Percentiles rank a stretch among this genome's conserved stretches.
Evolutionary conservation across 2,888 invertebrate species (phyloP).

Genomic region (Rhogogaster chlorosoma): DNA sequence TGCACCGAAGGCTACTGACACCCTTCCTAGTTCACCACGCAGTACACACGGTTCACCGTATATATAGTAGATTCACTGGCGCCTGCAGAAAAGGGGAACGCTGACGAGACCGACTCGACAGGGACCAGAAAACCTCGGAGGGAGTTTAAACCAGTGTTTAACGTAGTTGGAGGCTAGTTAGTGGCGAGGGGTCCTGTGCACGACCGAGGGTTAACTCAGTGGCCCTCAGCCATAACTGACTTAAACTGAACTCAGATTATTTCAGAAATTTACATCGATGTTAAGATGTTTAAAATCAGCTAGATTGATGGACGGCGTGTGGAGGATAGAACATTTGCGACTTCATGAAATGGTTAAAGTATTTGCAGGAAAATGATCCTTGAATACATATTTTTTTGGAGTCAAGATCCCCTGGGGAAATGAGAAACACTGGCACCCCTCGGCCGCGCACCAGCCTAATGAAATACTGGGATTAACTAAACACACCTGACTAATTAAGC

Average conservation of each 20-base stretch:
- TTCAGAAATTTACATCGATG: neutral
- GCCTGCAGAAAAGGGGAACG: conserved; percentile 25
- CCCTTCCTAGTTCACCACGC: neutral
- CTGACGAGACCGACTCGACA: conserved; percentile 39
- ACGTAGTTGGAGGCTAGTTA: conserved; percentile 73
- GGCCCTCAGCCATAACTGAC: conserved; percentile 61
- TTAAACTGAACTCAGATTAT: neutral
- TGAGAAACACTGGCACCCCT: conserved; percentile 65
- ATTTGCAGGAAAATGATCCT: neutral
- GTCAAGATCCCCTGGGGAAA: neutral
- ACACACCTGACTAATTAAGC: conserved; percentile 74
- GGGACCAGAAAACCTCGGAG: conserved; percentile 53
- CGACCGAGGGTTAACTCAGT: conserved; percentile 62
- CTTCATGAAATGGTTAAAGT: neutral
- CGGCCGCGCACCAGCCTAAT: conserved; percentile 63
- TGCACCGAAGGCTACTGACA: conserved; percentile 17
- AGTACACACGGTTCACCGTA: conserved; percentile 2
- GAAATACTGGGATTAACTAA: conserved; percentile 73
- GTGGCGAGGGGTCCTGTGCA: conserved; percentile 62
- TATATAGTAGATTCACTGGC: neutral
- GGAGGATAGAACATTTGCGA: neutral
- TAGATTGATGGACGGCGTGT: neutral
- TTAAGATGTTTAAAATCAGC: neutral
- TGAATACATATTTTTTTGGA: neutral
- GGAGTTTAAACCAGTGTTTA: conserved; percentile 73